phyloP scores from a whole-genome alignment of 2,888 invertebrate genomes.

The Mesorhabditis spiculigera region DNA sequence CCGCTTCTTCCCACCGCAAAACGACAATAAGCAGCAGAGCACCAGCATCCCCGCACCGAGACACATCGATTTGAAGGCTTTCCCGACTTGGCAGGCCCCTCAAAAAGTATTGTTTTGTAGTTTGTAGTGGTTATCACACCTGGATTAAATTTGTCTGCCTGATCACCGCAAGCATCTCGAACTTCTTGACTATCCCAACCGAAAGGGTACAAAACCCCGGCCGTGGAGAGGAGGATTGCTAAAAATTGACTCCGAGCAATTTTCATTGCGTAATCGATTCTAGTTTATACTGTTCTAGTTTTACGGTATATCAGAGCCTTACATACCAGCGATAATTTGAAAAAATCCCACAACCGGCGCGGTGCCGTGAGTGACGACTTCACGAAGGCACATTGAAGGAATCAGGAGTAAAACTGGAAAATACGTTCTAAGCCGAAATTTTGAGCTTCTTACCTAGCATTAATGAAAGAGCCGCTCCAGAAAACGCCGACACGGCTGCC shows the following conservation, averaged over 20 bases:
- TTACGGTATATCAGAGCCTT: constrained; percentile 10
- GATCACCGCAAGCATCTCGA: constrained; percentile 67
- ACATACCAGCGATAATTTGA: constrained; percentile 37
- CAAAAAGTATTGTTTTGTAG: too few relatives aligned
- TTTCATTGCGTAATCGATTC: neutral
- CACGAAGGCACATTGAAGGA: constrained; percentile 37
- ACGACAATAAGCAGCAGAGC: constrained; percentile 29
- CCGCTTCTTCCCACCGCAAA: constrained; percentile 22
- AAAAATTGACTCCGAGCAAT: neutral
- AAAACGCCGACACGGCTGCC: constrained; percentile 68
- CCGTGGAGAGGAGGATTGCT: constrained; percentile 63
- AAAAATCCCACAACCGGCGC: constrained; percentile 38
- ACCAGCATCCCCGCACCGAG: constrained; percentile 28
- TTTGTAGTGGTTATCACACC: constrained; percentile 41
- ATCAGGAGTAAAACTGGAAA: constrained; percentile 24
- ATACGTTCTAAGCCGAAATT: neutral
- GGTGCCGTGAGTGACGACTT: constrained; percentile 26
- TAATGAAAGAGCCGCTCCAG: constrained; percentile 59
- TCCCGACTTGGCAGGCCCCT: constrained; percentile 37
- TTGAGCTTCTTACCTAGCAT: neutral
- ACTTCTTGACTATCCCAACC: constrained; percentile 71
- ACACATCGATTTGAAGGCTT: constrained; percentile 32
- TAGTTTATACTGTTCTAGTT: neutral
- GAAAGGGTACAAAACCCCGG: constrained; percentile 68
- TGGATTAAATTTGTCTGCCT: constrained; percentile 67